phyloP scores from a whole-genome alignment of 2,888 invertebrate species.

The Drosophila leonis region DNA sequence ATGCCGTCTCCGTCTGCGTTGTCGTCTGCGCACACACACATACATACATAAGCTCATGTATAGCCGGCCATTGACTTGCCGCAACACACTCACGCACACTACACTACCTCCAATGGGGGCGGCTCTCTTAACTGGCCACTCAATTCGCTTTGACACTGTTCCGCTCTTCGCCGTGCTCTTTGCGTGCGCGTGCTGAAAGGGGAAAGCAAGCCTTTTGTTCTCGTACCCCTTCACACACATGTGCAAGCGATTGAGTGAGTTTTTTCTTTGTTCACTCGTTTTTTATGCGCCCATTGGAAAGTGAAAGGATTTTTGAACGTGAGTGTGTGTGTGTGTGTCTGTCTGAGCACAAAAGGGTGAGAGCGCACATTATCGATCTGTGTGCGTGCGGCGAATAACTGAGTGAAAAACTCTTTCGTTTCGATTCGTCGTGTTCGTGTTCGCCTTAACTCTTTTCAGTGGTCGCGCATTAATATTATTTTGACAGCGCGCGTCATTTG shows the following conservation, averaged over 20 bases:
- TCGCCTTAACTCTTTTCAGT: conserved; percentile 72
- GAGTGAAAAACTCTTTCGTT: conserved; percentile 57
- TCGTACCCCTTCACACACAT: conserved; percentile 54
- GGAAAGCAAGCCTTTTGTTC: conserved; percentile 61
- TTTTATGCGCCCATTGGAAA: conserved; percentile 60
- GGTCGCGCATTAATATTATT: conserved; percentile 70
- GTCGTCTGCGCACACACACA: conserved; percentile 59
- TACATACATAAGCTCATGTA: conserved; percentile 1
- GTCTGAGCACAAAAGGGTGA: conserved; percentile 57
- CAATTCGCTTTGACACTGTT: conserved; percentile 39
- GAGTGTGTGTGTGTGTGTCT: conserved; percentile 10
- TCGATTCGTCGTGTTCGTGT: conserved; percentile 61
- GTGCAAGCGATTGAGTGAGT: conserved; percentile 55
- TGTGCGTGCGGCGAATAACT: conserved; percentile 59
- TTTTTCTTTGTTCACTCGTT: conserved; percentile 51
- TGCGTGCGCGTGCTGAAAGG: conserved; percentile 41
- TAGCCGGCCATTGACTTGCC: conserved; percentile 70
- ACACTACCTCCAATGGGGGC: conserved; percentile 30
- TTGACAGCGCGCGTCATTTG: conserved; percentile 70
- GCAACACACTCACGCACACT: conserved; percentile 18
- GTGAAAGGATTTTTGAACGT: conserved; percentile 70
- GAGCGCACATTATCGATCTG: conserved; percentile 63
- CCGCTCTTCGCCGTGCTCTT: conserved; percentile 51
- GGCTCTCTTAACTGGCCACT: conserved; percentile 49
- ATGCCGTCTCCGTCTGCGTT: conserved; percentile 82